Conservation (phyloP, 2,113 vertebrate species). For the Ceyx margarethae region DNA sequence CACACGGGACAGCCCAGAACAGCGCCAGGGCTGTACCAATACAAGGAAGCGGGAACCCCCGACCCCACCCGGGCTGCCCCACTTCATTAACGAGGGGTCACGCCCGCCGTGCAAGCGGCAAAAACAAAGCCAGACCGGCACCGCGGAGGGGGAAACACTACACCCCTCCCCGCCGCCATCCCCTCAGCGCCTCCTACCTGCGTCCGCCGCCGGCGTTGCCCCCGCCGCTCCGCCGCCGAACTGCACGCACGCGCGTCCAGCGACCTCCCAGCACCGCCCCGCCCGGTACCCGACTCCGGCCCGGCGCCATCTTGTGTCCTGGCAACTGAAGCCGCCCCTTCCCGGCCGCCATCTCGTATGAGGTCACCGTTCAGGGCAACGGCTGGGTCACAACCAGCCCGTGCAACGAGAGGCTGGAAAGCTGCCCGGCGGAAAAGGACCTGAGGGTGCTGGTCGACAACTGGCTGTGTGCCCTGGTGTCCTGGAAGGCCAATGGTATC, state of each 20-base stretch:
- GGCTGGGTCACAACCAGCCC: neutral
- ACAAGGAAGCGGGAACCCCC: rapidly evolving
- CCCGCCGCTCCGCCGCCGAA: neutral
- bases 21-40: neutral
- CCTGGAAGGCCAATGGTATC: neutral
- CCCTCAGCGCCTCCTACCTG: neutral
- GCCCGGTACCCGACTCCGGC: neutral
- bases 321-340: neutral
- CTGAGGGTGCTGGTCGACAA: neutral
- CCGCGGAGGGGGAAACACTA: rapidly evolving
- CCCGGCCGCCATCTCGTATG: neutral
- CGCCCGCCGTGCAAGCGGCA: too few relatives aligned
- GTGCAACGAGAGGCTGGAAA: neutral
- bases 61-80: neutral
- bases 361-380: neutral
- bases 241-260: rapidly evolving
- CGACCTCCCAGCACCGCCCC: rapidly evolving
- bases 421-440: neutral
- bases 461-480: neutral
- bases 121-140: neutral
- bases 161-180: neutral
- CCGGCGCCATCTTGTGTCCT: neutral
- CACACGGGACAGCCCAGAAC: neutral
- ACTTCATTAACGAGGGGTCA: too few relatives aligned
- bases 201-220: neutral